A percentile compares a stretch with the other conserved stretches of the same genome.
Conservation (phyloP, 2,113 vertebrate genomes). For the Scalopus aquaticus region DNA sequence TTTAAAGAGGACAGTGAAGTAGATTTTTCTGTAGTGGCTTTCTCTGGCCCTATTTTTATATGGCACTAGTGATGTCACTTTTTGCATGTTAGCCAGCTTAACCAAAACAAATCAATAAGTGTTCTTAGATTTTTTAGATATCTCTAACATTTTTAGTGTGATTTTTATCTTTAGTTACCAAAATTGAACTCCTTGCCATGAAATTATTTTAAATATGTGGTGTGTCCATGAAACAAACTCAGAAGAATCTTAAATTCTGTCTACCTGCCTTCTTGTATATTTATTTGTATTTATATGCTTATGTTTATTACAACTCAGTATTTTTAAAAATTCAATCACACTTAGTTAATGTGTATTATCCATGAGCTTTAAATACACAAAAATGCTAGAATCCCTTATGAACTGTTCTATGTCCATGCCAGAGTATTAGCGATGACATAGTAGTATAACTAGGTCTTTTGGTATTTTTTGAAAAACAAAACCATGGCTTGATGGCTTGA, state of each 20-base stretch:
- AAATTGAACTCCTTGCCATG: constrained; percentile 11
- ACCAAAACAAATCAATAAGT: not conserved
- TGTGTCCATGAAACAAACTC: not conserved
- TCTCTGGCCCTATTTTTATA: too few relatives aligned
- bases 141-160: not conserved
- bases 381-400: not conserved
- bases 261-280: not conserved
- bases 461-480: constrained; percentile 23
- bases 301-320: not conserved
- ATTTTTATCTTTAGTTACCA: constrained; percentile 14
- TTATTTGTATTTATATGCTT: not conserved
- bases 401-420: not conserved
- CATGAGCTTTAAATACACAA: not conserved
- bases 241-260: not conserved
- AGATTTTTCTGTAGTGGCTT: too few relatives aligned
- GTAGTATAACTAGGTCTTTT: not conserved
- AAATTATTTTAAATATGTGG: constrained; percentile 11
- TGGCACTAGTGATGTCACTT: too few relatives aligned
- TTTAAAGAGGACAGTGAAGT: too few relatives aligned
- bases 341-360: not conserved
- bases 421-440: not conserved
- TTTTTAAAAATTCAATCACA: not conserved
- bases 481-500: not conserved
- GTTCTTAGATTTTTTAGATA: constrained; percentile 28
- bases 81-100: not conserved